A percentile compares a stretch with the other conserved stretches of the same genome.
Evolutionary conservation across 2,113 vertebrate species (phyloP).

Genomic region (Eulemur rufifrons): DNA sequence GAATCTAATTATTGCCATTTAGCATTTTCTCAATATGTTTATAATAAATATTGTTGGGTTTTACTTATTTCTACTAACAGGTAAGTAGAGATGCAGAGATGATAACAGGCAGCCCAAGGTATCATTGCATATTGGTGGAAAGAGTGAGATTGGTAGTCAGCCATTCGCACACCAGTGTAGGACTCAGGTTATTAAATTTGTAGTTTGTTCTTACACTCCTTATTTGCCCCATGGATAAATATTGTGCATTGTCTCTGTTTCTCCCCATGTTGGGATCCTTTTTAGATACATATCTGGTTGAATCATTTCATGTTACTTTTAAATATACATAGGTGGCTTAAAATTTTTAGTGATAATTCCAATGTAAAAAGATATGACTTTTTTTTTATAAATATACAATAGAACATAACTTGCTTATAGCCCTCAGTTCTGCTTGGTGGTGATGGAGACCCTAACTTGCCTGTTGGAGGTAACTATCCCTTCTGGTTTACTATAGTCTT

Average conservation of each 20-base stretch:
- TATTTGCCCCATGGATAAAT: not conserved
- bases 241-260: not conserved
- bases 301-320: not conserved
- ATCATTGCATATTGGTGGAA: not conserved
- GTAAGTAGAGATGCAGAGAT: not conserved
- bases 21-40: conserved; percentile 18
- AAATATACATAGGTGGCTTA: not conserved
- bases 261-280: not conserved
- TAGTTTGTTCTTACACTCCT: not conserved
- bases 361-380: not conserved
- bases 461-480: not conserved
- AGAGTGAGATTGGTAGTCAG: not conserved
- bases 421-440: not conserved
- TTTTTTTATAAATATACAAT: not conserved
- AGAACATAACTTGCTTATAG: not conserved
- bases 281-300: not conserved
- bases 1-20: conserved; percentile 27
- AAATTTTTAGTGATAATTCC: not conserved
- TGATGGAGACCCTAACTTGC: not conserved
- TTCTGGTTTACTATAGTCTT: not conserved
- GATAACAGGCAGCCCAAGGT: not conserved
- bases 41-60: not conserved
- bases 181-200: not conserved
- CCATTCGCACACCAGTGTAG: not conserved
- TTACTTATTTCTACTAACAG: not conserved